Evolutionary conservation across 2,888 invertebrate genomes (phyloP), one percentile per base, ranked within the genome.

Genomic region (Resseliella maxima): DNA sequence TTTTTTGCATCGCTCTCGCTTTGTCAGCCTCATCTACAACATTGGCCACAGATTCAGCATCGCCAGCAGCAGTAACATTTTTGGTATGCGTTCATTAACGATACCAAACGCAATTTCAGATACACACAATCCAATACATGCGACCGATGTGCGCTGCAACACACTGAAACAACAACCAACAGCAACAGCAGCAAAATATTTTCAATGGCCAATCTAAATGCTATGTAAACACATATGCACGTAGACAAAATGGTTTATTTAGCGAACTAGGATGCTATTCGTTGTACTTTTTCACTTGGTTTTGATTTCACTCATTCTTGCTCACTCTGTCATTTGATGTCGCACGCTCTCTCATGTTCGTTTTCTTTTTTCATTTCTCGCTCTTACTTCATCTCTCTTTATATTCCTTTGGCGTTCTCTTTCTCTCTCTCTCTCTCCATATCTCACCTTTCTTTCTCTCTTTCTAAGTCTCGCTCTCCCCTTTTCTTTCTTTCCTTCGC

Each of bases 21-120:
- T 59, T 59, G n/a, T 3, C 24, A 24, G 50, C 18, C 50, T 3
- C 41, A 41, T 8, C 41, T 8, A 41, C 41, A 41, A 12, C 41
- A 41, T 8, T 12, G 21, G 21, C 50, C 10, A 18, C 50, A 12
- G 24, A n/a, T n/a, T n/a, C 59, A 59, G 5, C 1, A 15, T 31
- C 3, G 3, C 31, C 72, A 15, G 15, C 31, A 72, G 15, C 10
- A 31, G 72, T 35, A 72, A 8, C 31, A 72, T 72, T 72, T 59
- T 72, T 31, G 72, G 72, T 72, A 72, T 72, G 72, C 72, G 72
- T 72, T 72, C 72, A 72, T 72, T 72, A 72, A 31, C 72, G 59
- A 59, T 15, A 50, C 46, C 5, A 72, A 72, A 72, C 72, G 72
- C 72, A 72, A 35, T 72, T 72, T 50, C 18, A 6, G 31, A 31